Conservation (phyloP, 2,888 invertebrate genomes). For the Phragmatobia fuliginosa region DNA sequence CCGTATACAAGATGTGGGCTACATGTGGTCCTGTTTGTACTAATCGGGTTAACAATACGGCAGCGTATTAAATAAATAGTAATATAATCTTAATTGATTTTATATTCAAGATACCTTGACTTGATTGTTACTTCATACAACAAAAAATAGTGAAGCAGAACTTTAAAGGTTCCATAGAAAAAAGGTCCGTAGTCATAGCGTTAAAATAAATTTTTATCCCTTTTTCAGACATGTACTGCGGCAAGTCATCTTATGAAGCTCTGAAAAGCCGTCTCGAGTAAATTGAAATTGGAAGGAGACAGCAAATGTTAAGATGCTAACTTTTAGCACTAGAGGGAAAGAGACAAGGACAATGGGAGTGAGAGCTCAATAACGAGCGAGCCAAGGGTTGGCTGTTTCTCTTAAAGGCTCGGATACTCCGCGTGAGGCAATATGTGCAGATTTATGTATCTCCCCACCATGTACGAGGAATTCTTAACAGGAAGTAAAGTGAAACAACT, state of each 20-base stretch:
- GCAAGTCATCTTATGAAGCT: slow-evolving; percentile 76
- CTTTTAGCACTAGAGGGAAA: slow-evolving; percentile 57
- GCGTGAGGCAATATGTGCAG: slow-evolving; percentile 82
- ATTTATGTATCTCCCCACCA: slow-evolving; percentile 79
- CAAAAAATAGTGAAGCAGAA: no score
- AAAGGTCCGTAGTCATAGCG: background rate
- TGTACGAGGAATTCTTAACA: slow-evolving; percentile 73
- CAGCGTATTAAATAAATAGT: no score
- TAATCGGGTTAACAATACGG: no score
- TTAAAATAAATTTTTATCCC: slow-evolving; percentile 11
- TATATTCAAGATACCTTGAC: no score
- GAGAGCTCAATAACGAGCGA: slow-evolving; percentile 87
- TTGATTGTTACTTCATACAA: no score
- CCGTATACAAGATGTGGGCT: no score
- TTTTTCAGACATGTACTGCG: slow-evolving; percentile 46
- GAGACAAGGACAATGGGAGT: slow-evolving; percentile 72
- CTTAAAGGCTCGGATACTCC: slow-evolving; percentile 76
- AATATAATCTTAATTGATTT: no score
- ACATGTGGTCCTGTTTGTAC: no score
- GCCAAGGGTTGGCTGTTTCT: slow-evolving; percentile 87
- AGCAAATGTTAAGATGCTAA: slow-evolving; percentile 52
- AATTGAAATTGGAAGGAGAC: slow-evolving; percentile 86
- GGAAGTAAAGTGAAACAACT: slow-evolving; percentile 73
- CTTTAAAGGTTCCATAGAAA: background rate
- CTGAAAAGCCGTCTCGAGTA: slow-evolving; percentile 86